Conservation (phyloP, 2,113 vertebrate genomes). For the Serinus canaria region DNA sequence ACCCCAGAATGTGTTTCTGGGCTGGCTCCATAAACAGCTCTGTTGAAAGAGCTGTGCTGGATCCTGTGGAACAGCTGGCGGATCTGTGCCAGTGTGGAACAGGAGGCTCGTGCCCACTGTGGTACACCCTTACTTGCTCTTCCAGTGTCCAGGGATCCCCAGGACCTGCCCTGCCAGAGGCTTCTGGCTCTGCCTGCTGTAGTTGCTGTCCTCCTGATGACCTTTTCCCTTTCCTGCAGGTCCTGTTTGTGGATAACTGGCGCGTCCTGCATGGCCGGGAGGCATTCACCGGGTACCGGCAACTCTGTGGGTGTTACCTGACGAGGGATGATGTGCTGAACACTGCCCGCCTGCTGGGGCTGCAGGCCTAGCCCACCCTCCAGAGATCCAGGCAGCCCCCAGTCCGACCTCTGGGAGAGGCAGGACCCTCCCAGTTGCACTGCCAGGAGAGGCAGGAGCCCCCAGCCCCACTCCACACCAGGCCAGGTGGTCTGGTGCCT, state of each 20-base stretch:
- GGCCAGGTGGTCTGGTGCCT: neutral
- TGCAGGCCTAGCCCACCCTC: slow-evolving; percentile 73
- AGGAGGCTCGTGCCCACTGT: fast-evolving
- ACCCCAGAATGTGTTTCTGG: neutral
- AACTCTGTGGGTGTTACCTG: slow-evolving; percentile 93
- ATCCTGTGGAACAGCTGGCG: neutral
- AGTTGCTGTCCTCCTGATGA: neutral
- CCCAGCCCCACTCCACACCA: neutral
- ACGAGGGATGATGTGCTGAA: slow-evolving; percentile 88
- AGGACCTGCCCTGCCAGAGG: neutral
- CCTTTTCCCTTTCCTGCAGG: slow-evolving; percentile 64
- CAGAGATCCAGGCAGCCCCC: neutral
- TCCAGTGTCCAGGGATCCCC: neutral
- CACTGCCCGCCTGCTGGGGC: slow-evolving; percentile 81
- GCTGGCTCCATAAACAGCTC: neutral
- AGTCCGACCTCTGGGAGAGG: neutral
- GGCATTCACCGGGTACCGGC: slow-evolving; percentile 87
- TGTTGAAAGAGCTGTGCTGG: neutral
- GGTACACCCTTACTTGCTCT: neutral
- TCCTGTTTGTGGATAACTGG: slow-evolving; percentile 92
- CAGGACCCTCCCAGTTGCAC: neutral
- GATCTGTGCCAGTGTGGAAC: fast-evolving
- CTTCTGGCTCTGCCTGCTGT: fast-evolving
- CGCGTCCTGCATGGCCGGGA: slow-evolving; percentile 89
- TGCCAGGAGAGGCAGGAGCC: neutral